Percentiles rank a stretch among this genome's conserved stretches.
These are phyloP conservation scores for Volucella inanis DNA, from an alignment of 2,888 invertebrate species.

Conservation along the genomic window DNA sequence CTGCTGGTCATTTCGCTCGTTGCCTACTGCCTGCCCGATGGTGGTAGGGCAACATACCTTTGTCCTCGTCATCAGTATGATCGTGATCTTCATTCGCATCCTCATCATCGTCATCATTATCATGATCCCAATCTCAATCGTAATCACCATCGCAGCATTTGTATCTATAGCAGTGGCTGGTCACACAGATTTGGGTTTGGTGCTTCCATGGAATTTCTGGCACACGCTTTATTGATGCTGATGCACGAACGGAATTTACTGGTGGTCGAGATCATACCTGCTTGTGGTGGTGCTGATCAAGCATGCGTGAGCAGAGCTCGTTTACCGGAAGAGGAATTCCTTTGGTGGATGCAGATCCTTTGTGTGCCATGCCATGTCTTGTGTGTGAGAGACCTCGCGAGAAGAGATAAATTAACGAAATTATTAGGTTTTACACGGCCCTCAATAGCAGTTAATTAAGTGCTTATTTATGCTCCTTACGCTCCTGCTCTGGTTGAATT, in stretches of 20 bases:
- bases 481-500: conserved; percentile 24
- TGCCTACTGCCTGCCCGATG: neutral
- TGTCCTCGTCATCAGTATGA: conserved; percentile 3
- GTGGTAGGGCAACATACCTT: neutral
- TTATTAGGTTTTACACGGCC: conserved; percentile 72
- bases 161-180: conserved; percentile 1
- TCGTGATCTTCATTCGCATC: no score
- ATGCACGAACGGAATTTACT: conserved; percentile 41
- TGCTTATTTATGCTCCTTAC: conserved; percentile 73
- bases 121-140: no score
- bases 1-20: neutral
- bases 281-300: conserved; percentile 10
- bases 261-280: conserved; percentile 15
- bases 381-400: conserved; percentile 44
- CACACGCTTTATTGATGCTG: conserved; percentile 59
- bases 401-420: conserved; percentile 71
- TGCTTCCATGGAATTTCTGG: conserved; percentile 71
- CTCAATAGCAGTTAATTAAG: conserved; percentile 74
- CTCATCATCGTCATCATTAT: no score
- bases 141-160: conserved; percentile 45
- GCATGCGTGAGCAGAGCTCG: conserved; percentile 64
- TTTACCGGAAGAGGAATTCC: conserved; percentile 72
- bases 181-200: conserved; percentile 35
- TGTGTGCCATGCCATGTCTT: neutral
- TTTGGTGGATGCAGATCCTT: conserved; percentile 20